phyloP scores from a whole-genome alignment of 2,797 vertebrate genomes.

The Chelon labrosus region DNA sequence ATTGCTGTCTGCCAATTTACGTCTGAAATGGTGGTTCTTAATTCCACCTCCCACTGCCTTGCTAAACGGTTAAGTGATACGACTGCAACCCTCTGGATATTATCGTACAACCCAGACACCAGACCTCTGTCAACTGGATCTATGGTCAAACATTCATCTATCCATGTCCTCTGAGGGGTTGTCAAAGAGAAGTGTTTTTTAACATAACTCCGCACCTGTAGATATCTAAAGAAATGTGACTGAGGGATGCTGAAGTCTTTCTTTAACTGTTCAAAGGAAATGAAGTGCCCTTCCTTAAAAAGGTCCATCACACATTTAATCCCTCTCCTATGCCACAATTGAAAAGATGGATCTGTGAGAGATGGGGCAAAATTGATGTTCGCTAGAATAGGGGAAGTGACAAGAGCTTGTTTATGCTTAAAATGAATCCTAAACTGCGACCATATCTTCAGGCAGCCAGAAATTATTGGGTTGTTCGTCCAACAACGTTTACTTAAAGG shows the following conservation, averaged over 20 bases:
- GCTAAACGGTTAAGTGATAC: too few relatives aligned
- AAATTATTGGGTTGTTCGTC: neutral
- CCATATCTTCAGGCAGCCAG: neutral
- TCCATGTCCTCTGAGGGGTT: neutral
- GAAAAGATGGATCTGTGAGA: neutral
- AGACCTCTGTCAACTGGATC: neutral
- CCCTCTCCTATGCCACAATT: neutral
- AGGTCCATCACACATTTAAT: neutral
- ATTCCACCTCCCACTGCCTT: too few relatives aligned
- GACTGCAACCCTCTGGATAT: too few relatives aligned
- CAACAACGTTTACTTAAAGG: too few relatives aligned
- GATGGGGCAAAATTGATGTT: neutral
- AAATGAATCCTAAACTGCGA: constrained; percentile 19
- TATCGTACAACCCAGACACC: too few relatives aligned
- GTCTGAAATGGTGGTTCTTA: too few relatives aligned
- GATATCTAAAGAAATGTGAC: constrained; percentile 12
- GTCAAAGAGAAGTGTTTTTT: neutral
- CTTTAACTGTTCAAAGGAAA: constrained; percentile 25
- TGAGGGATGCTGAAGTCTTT: constrained; percentile 1
- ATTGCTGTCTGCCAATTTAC: too few relatives aligned
- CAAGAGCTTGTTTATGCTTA: constrained; percentile 17
- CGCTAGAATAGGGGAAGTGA: neutral
- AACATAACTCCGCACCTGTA: neutral
- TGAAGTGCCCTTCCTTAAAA: constrained; percentile 3
- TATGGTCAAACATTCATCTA: neutral